Base-by-base conservation (phyloP, 1,140 invertebrate genomes). In the Hormaphis cornu region DNA sequence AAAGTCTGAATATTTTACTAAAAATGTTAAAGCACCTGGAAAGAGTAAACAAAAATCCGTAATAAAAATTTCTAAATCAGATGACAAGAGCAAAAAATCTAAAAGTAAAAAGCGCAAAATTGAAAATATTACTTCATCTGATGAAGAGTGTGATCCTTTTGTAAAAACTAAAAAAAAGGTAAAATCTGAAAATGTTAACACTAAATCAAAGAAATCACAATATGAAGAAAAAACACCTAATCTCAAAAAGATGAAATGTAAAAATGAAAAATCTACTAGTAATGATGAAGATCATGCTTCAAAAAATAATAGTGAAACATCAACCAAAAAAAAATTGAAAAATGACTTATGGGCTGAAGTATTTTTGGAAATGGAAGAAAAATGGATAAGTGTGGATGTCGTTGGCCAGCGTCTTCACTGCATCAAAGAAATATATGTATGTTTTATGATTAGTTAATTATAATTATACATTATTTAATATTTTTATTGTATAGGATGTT, bases 291-390 rank as follows among this genome's bases (percentile, higher is more conserved):
- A 46, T 24, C 20, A 58, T 33, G n/a, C 18, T 7, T 37, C 69
- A 20, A 9, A 9, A 9, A 77, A 76, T 35, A 70, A 18, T 54
- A 71, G 12, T 69, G 74, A 8, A 72, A 74, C 22, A 72, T 78
- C 71, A 72, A 73, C 63, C 74, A 80, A 69, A 73, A 75, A 61
- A 72, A 82, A 81, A 73, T 76, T 75, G 2, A 81, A 80, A 42
- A 80, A 82, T 54, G 84, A 95, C 78, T 80, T 88, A 73, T 97
- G 93, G 93, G 82, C 85, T 26, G 94, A 97, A 81, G 85, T 96
- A 30, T 97, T 87, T 80, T 79, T 89, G 0, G 89, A 93, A 76
- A 83, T 84, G 40, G 86, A 93, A 73, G 86, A 89, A 74, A 86
- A 86, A 74, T 95, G 92, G 91, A 85, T 91, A 37, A 82, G 84